Base-by-base conservation (phyloP, 2,113 vertebrate genomes). In the Chrysemys picta region DNA sequence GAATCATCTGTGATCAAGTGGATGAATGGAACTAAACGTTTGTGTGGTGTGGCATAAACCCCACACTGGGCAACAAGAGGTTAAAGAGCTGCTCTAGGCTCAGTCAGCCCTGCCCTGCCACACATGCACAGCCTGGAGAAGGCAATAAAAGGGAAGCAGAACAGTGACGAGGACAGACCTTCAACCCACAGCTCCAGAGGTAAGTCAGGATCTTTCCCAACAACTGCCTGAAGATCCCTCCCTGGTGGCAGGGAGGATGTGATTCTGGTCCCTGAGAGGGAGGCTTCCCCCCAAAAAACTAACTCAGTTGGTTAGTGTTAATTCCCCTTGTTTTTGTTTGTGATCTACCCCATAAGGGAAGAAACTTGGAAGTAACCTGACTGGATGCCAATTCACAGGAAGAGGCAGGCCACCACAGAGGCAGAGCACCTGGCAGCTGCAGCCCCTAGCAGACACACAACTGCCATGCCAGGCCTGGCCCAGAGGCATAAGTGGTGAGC, bases 11-110 rank as follows among this genome's bases (percentile, higher is more conserved):
- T 0, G 5, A 72, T 45, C 56, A 97, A 89, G 17, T 14, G 56
- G 4, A 5, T 49, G 80, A 56, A 53, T 88, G 78, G 56, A 91
- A 89, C 13, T 78, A 80, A 90, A 62, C 84, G 59, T 4, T 76
- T 1, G 0, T 6, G 8, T 69, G 65, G n/a, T 69, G 16, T 16
- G 62, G 8, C n/a, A 69, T 69, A n/a, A 21, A n/a, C 62, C 16
- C 35, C 35, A 69, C 65, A 69, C 35, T 69, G 17, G 35, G 65
- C 65, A 38, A 69, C 17, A 69, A 69, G 62, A 35, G 17, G 16
- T n/a, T n/a, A 69, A 35, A n/a, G 62, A n/a, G 65, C 65, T 38
- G 35, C 35, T 69, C 35, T 69, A 35, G 16, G 16, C 62, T 69
- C 35, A 38, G 65, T 69, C 62, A 65, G 14, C 27, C 59, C 59